phyloP scores from a whole-genome alignment of 2,113 vertebrate genomes.

The Chloropsis cyanopogon region DNA sequence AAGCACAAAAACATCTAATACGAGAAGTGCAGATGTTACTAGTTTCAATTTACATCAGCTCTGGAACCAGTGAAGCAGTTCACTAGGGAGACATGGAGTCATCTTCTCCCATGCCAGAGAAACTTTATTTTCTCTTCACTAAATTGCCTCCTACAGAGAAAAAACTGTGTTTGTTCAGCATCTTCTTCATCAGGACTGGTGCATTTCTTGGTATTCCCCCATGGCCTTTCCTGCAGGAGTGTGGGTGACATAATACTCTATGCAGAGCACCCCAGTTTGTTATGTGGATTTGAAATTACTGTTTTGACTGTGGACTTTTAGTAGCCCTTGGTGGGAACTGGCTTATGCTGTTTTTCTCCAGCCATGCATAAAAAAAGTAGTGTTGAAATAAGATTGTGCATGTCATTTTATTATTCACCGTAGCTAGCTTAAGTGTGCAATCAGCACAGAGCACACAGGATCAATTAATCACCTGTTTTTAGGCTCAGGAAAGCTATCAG shows the following conservation, averaged over 20 bases:
- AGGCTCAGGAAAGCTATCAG: background rate
- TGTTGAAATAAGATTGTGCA: background rate
- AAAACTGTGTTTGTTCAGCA: background rate
- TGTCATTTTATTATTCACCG: constrained; percentile 39
- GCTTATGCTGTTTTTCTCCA: background rate
- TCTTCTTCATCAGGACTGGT: background rate
- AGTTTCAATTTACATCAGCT: background rate
- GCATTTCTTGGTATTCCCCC: background rate
- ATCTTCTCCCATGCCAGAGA: background rate
- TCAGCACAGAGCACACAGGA: background rate
- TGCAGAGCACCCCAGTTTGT: background rate
- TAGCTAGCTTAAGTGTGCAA: background rate
- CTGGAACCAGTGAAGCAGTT: background rate
- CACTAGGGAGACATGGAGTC: background rate
- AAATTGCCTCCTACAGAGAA: background rate
- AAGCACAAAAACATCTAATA: background rate
- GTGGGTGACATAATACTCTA: background rate
- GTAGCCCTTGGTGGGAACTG: background rate
- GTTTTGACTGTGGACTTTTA: background rate
- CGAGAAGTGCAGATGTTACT: background rate
- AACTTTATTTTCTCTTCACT: background rate
- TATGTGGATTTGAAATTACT: background rate
- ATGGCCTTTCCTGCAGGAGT: background rate
- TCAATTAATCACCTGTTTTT: constrained; percentile 8
- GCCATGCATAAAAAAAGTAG: background rate